These are phyloP conservation scores for Pegoplata infirma DNA, from an alignment of 2,888 invertebrate genomes.

Conservation along the genomic window DNA sequence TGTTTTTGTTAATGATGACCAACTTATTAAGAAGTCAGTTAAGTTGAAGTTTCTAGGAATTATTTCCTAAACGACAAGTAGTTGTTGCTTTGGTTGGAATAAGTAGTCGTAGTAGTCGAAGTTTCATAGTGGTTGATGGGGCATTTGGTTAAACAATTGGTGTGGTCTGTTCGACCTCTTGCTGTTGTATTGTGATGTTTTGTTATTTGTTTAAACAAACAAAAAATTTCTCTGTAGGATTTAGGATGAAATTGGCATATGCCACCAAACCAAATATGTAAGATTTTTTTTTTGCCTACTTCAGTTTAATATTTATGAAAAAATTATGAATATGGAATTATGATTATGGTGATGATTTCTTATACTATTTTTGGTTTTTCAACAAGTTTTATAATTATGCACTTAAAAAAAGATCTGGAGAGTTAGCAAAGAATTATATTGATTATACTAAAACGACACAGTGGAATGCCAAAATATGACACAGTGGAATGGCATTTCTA, in stretches of 20 bases:
- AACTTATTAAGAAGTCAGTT: slow-evolving; percentile 53
- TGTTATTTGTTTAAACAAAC: neutral
- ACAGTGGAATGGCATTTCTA: too few relatives aligned
- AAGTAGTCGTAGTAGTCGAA: slow-evolving; percentile 7
- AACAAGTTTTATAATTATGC: neutral
- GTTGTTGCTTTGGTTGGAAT: neutral
- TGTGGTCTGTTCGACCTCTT: slow-evolving; percentile 49
- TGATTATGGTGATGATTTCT: slow-evolving; percentile 20
- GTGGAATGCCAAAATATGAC: too few relatives aligned
- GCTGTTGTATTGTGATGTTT: slow-evolving; percentile 17
- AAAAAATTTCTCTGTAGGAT: neutral
- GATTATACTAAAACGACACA: too few relatives aligned
- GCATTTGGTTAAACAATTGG: slow-evolving; percentile 43
- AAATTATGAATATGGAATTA: slow-evolving; percentile 42
- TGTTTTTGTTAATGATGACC: slow-evolving; percentile 30
- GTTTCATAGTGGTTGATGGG: neutral
- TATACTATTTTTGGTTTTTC: neutral
- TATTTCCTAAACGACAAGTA: slow-evolving; percentile 1
- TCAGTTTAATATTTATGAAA: slow-evolving; percentile 1
- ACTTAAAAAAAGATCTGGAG: too few relatives aligned
- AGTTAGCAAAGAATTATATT: too few relatives aligned
- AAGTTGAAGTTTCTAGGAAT: slow-evolving; percentile 44
- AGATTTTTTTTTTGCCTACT: neutral
- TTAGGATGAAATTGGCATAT: slow-evolving; percentile 30
- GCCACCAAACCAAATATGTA: slow-evolving; percentile 39